Percentiles rank a stretch among this genome's conserved stretches.
phyloP scores from a whole-genome alignment of 2,797 vertebrate genomes.

The Hippocampus kuda region DNA sequence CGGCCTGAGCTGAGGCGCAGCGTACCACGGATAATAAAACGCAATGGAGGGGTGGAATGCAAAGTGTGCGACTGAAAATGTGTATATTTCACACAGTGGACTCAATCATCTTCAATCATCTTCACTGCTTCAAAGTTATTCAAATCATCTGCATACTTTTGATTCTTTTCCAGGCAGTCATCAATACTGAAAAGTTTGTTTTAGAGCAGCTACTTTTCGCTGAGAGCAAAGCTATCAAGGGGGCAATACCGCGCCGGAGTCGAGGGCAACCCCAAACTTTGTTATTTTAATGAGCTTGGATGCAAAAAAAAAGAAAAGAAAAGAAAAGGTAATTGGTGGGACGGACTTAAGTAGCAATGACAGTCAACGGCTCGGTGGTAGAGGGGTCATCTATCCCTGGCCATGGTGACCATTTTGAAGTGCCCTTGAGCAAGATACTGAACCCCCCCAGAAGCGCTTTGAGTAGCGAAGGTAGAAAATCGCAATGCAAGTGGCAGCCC shows the following conservation, averaged over 20 bases:
- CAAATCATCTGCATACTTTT: not conserved
- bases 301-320: not conserved
- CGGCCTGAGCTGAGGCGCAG: constrained; percentile 26
- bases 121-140: not conserved
- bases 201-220: not conserved
- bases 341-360: not conserved
- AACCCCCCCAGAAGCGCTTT: too few relatives aligned
- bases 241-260: not conserved
- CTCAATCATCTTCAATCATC: not conserved
- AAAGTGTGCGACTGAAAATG: constrained; percentile 10
- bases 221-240: not conserved
- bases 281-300: not conserved
- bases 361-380: not conserved
- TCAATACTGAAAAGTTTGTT: constrained; percentile 22
- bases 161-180: not conserved
- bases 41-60: constrained; percentile 5
- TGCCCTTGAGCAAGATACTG: too few relatives aligned
- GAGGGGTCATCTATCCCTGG: too few relatives aligned
- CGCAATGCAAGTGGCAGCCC: too few relatives aligned
- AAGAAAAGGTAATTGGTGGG: not conserved
- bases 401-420: too few relatives aligned
- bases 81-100: constrained; percentile 8
- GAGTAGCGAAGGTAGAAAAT: too few relatives aligned
- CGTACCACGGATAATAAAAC: constrained; percentile 19
- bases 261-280: not conserved